phyloP scores from a whole-genome alignment of 2,888 invertebrate species.

The Lycaena phlaeas region DNA sequence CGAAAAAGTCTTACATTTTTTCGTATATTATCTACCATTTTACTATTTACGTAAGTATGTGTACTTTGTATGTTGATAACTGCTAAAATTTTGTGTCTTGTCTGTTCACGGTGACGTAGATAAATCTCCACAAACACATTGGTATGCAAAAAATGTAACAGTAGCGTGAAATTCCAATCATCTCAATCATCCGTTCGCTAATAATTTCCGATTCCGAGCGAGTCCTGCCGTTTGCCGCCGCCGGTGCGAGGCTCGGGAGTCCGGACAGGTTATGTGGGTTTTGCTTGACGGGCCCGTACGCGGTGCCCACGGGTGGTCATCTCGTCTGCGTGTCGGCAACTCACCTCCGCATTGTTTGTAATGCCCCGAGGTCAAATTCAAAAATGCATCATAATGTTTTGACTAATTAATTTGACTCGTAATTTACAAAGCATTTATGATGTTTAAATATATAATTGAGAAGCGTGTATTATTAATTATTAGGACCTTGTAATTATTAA shows the following conservation, averaged over 20 bases:
- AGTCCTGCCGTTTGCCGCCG: conserved; percentile 29
- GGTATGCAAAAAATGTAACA: neutral
- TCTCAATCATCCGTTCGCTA: conserved; percentile 43
- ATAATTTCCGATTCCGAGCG: conserved; percentile 56
- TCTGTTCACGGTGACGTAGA: neutral
- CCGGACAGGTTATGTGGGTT: conserved; percentile 56
- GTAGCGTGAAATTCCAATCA: neutral
- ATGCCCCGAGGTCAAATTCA: conserved; percentile 16
- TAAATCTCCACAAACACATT: neutral
- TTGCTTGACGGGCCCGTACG: conserved; percentile 28
- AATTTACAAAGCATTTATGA: too few species aligned
- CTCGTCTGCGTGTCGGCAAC: conserved; percentile 28
- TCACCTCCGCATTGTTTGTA: conserved; percentile 28
- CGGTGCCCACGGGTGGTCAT: conserved; percentile 42
- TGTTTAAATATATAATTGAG: too few species aligned
- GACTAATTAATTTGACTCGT: neutral
- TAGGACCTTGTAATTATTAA: too few species aligned
- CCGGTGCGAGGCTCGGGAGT: too few species aligned
- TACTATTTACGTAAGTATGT: too few species aligned
- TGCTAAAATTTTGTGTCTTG: too few species aligned
- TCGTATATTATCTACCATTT: too few species aligned
- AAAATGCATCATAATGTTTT: neutral
- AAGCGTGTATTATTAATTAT: too few species aligned
- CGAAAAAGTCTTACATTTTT: too few species aligned
- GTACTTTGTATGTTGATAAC: too few species aligned